phyloP scores from a whole-genome alignment of 2,888 invertebrate genomes.

The Heteromyza rotundicornis region DNA sequence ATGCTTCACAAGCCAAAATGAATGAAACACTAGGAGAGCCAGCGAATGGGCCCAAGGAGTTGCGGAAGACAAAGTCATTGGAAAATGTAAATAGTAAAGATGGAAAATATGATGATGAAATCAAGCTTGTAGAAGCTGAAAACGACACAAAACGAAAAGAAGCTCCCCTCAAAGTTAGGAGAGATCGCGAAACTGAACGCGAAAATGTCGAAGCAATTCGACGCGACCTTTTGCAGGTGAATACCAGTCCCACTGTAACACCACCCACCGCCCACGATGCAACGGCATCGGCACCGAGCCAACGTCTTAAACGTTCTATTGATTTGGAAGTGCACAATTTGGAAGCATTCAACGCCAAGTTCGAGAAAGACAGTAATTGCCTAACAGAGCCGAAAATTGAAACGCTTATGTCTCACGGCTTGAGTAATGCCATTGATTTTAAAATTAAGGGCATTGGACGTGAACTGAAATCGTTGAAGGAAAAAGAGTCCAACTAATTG shows the following conservation, averaged over 20 bases:
- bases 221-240: slow-evolving; percentile 53
- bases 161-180: slow-evolving; percentile 16
- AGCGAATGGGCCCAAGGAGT: background rate
- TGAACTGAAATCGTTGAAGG: slow-evolving; percentile 55
- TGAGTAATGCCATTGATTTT: slow-evolving; percentile 31
- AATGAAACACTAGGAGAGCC: slow-evolving; percentile 20
- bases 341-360: slow-evolving; percentile 16
- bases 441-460: slow-evolving; percentile 52
- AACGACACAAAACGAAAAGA: slow-evolving; percentile 20
- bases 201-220: slow-evolving; percentile 53
- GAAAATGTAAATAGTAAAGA: background rate
- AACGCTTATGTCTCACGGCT: slow-evolving; percentile 25
- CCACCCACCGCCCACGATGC: background rate
- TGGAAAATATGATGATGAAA: background rate
- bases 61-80: background rate
- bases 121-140: background rate
- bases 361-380: slow-evolving; percentile 45
- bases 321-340: slow-evolving; percentile 20
- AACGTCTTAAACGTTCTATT: slow-evolving; percentile 42
- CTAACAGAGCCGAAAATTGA: slow-evolving; percentile 44
- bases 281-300: slow-evolving; percentile 21
- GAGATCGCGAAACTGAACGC: slow-evolving; percentile 14
- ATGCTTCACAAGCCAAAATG: slow-evolving; percentile 42
- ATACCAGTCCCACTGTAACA: slow-evolving; percentile 25
- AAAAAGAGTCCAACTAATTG: no score